phyloP scores from a whole-genome alignment of 2,113 vertebrate species.

The Amblyornis subalaris region DNA sequence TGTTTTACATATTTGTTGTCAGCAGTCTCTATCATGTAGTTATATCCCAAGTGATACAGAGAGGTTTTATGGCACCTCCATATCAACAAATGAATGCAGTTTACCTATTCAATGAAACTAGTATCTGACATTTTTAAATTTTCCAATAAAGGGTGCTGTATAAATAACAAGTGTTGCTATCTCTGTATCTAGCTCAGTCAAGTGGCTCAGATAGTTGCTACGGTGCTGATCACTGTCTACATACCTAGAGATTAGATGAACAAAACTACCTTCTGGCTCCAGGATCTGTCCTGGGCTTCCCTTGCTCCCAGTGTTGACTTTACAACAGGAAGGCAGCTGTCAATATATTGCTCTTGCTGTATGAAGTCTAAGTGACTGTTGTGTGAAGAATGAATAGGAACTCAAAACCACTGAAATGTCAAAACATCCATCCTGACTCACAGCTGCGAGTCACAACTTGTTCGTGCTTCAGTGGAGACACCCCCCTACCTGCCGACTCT shows the following conservation, averaged over 20 bases:
- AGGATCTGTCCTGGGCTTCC: not conserved
- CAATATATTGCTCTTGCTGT: not conserved
- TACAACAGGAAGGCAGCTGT: not conserved
- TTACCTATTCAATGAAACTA: slow-evolving; percentile 3
- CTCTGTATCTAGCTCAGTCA: not conserved
- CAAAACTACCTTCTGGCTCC: not conserved
- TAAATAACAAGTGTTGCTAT: slow-evolving; percentile 19
- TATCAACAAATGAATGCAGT: slow-evolving; percentile 24
- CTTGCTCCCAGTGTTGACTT: not conserved
- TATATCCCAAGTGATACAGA: not conserved
- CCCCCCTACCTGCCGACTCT: not conserved
- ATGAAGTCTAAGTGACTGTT: not conserved
- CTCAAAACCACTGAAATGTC: not conserved
- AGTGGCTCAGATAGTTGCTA: slow-evolving; percentile 23
- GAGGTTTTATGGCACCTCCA: not conserved
- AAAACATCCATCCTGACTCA: not conserved
- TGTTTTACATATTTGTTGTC: not conserved
- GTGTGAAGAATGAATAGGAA: not conserved
- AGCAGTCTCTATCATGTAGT: not conserved
- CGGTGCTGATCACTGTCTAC: not conserved
- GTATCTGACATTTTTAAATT: slow-evolving; percentile 14
- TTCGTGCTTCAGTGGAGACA: not conserved
- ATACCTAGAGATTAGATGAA: slow-evolving; percentile 9
- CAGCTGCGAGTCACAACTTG: not conserved
- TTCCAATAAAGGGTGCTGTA: slow-evolving; percentile 44